Conservation (phyloP, 2,888 invertebrate species). For the Agrilus cyanescens region DNA sequence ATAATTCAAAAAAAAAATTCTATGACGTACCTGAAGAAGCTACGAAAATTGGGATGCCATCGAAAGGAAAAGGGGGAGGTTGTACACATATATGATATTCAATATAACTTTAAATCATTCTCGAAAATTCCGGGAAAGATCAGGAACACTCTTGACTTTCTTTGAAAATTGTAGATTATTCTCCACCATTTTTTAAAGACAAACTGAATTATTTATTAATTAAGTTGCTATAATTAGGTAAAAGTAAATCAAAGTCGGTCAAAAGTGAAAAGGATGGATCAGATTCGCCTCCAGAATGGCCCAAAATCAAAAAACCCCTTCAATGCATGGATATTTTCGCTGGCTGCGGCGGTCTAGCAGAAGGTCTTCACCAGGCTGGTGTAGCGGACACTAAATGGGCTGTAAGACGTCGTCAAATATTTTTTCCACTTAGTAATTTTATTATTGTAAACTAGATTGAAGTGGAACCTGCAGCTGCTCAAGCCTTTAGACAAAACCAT, state of each 20-base stretch:
- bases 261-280: conserved; percentile 11
- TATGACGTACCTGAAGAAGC: conserved; percentile 51
- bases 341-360: conserved; percentile 74
- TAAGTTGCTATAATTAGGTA: conserved; percentile 33
- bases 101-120: neutral
- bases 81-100: neutral
- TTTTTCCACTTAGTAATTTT: neutral
- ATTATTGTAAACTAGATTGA: conserved; percentile 42
- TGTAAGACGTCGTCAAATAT: conserved; percentile 21
- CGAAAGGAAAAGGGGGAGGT: conserved; percentile 47
- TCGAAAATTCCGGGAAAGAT: neutral
- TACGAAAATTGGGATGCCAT: conserved; percentile 42
- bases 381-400: conserved; percentile 66
- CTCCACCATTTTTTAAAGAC: too few relatives aligned
- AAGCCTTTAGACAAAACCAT: conserved; percentile 68
- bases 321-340: conserved; percentile 71
- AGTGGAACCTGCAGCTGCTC: conserved; percentile 62
- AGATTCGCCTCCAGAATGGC: conserved; percentile 27
- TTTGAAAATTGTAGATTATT: too few relatives aligned
- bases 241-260: conserved; percentile 52
- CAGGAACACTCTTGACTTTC: too few relatives aligned
- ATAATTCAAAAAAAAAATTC: conserved; percentile 42
- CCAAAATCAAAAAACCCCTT: conserved; percentile 40
- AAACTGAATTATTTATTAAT: too few relatives aligned
- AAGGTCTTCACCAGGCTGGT: conserved; percentile 59